A percentile compares a stretch with the other conserved stretches of the same genome.
Evolutionary conservation across 2,797 vertebrate genomes (phyloP).

Genomic region (Halcyon badia): DNA sequence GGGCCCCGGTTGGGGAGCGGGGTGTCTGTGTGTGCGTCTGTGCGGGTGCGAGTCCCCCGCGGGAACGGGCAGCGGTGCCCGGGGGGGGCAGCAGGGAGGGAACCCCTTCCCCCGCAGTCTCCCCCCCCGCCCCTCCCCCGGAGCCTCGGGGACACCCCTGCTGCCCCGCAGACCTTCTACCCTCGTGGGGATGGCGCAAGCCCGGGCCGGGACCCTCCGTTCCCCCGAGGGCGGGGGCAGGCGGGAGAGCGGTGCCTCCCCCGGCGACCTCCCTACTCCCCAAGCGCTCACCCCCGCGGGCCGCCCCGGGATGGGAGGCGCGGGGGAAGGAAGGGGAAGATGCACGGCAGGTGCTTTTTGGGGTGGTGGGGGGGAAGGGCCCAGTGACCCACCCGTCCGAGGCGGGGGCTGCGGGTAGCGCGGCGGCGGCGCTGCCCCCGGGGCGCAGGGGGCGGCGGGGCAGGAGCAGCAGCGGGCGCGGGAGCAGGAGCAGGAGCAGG

Average conservation of each 20-base stretch:
- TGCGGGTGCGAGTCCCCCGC: not conserved
- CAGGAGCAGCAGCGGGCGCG: slow-evolving; percentile 28
- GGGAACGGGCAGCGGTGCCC: not conserved
- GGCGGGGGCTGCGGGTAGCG: slow-evolving; percentile 46
- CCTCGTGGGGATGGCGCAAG: not conserved
- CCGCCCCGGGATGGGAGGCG: not conserved
- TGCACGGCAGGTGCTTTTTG: slow-evolving; percentile 2
- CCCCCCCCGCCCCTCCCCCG: not conserved
- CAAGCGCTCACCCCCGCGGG: not conserved
- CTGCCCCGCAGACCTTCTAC: not conserved
- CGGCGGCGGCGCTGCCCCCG: slow-evolving; percentile 54
- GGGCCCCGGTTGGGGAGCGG: not conserved
- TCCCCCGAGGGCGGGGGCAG: not conserved
- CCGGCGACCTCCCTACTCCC: not conserved
- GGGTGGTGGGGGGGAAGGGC: not conserved
- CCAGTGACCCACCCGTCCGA: slow-evolving; percentile 75
- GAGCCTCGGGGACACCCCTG: not conserved
- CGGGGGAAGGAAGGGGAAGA: too few relatives aligned
- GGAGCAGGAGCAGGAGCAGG: not conserved
- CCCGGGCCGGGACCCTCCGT: not conserved
- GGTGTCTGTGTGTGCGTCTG: rapidly evolving
- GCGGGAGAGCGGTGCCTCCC: not conserved
- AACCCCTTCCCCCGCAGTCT: not conserved
- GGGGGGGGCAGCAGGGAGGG: not conserved
- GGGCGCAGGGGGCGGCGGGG: slow-evolving; percentile 40